Base-by-base conservation (phyloP, 2,888 invertebrate species). In the Caenorhabditis zanzibari region DNA sequence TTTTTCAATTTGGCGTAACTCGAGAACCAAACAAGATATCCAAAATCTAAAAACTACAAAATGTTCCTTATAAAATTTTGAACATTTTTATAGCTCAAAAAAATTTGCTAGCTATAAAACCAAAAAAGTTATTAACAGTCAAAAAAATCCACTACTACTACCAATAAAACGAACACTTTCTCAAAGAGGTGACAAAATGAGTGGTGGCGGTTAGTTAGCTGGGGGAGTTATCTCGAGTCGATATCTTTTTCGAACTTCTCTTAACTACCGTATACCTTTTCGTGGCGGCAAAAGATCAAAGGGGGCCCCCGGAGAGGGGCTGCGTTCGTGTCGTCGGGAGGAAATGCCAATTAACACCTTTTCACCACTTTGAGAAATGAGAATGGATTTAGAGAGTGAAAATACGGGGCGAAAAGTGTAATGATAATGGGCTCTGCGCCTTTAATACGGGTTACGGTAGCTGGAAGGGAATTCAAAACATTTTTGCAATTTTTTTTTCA, bases 341-440 rank as follows among this genome's bases (percentile, higher is more conserved):
- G 35, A 38, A 35, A 59, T 52, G 66, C 76, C 76, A 77, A 77
- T 77, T 77, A 77, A 77, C 76, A 77, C 76, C 76, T 77, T 77
- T 54, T 32, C 16, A n/a, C 59, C 16, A n/a, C 52, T 32, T 28
- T 56, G 47, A n/a, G n/a, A n/a, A n/a, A n/a, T n/a, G n/a, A n/a
- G n/a, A n/a, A n/a, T n/a, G n/a, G n/a, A n/a, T n/a, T n/a, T n/a
- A n/a, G n/a, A n/a, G n/a, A n/a, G n/a, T n/a, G n/a, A n/a, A n/a
- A n/a, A n/a, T n/a, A n/a, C n/a, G n/a, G n/a, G n/a, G n/a, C n/a
- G n/a, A n/a, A n/a, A n/a, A n/a, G n/a, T n/a, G n/a, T n/a, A n/a
- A 32, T 32, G 32, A 32, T 32, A 24, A 69, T 38, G 26, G 47
- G n/a, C n/a, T n/a, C n/a, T n/a, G n/a, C n/a, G n/a, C n/a, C n/a